These are phyloP conservation scores for Cantharis rufa DNA, from an alignment of 2,888 invertebrate genomes.

Conservation along the genomic window DNA sequence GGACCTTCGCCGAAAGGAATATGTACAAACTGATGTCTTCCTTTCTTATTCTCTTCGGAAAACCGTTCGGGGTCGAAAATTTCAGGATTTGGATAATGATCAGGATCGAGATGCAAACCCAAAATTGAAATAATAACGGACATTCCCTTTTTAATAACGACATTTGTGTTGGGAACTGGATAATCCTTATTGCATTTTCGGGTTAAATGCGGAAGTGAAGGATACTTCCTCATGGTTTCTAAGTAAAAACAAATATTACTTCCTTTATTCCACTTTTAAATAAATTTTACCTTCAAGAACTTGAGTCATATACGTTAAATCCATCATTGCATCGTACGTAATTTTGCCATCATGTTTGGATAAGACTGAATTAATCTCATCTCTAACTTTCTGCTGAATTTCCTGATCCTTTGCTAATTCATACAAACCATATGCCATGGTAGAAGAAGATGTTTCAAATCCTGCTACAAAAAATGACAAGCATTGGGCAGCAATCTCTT, in stretches of 20 bases:
- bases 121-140: constrained; percentile 37
- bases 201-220: constrained; percentile 42
- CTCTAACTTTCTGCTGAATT: constrained; percentile 54
- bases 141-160: constrained; percentile 34
- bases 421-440: constrained; percentile 54
- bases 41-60: constrained; percentile 34
- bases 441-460: constrained; percentile 57
- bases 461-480: constrained; percentile 58
- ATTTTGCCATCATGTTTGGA: constrained; percentile 45
- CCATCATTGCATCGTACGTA: constrained; percentile 53
- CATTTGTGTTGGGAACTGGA: constrained; percentile 35
- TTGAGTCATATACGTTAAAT: constrained; percentile 56
- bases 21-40: constrained; percentile 35
- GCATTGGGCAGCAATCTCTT: constrained; percentile 49
- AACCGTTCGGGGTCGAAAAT: constrained; percentile 49
- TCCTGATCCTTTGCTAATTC: constrained; percentile 57
- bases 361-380: constrained; percentile 49
- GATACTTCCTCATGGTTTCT: constrained; percentile 51
- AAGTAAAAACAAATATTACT: neutral
- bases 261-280: neutral
- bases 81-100: constrained; percentile 45
- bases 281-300: constrained; percentile 49
- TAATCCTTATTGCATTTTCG: constrained; percentile 40
- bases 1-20: constrained; percentile 40
- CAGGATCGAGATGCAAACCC: constrained; percentile 45